These are phyloP conservation scores for Deroplatys truncata DNA, from an alignment of 2,888 invertebrate species.

Conservation along the genomic window DNA sequence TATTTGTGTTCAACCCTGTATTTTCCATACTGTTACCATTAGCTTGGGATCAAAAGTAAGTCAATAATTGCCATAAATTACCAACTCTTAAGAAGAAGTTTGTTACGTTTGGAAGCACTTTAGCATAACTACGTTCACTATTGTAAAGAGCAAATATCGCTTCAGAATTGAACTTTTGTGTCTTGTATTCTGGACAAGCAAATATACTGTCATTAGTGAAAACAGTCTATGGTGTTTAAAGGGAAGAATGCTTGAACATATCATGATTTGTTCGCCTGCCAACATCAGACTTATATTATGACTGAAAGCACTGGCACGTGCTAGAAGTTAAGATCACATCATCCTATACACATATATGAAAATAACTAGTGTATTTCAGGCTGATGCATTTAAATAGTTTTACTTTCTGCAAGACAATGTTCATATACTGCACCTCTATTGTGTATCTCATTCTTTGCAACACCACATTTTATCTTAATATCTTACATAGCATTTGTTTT, in stretches of 20 bases:
- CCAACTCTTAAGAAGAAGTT: not conserved
- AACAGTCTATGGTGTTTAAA: conserved; percentile 12
- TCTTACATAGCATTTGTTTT: too few relatives aligned
- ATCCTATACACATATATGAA: not conserved
- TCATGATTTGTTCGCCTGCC: not conserved
- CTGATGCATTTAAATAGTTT: not conserved
- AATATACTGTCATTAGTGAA: not conserved
- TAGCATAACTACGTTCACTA: not conserved
- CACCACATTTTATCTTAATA: too few relatives aligned
- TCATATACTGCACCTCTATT: not conserved
- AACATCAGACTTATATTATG: not conserved
- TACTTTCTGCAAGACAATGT: not conserved
- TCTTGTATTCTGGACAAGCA: not conserved
- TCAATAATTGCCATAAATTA: not conserved
- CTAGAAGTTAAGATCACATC: not conserved
- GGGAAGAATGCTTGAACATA: not conserved
- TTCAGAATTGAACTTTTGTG: not conserved
- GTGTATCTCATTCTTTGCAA: not conserved
- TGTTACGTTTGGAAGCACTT: not conserved
- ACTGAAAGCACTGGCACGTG: not conserved
- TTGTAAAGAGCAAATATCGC: not conserved
- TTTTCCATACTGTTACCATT: too few relatives aligned
- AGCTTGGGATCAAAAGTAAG: too few relatives aligned
- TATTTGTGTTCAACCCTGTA: too few relatives aligned
- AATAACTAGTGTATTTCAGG: not conserved